Conservation (phyloP, 1,140 invertebrate species). For the Caenorhabditis inopinata region DNA sequence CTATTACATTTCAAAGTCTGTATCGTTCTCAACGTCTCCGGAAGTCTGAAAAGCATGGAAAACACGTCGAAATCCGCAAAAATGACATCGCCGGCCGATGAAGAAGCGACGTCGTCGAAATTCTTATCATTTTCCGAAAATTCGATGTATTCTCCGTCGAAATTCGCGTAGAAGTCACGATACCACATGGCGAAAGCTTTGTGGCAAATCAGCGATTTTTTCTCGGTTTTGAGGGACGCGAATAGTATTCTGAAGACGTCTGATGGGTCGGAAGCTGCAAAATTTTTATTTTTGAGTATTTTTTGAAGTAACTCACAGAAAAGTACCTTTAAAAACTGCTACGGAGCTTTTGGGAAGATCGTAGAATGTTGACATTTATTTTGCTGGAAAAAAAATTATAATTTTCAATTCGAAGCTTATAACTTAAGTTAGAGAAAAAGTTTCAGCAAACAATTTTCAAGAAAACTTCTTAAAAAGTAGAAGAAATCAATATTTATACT, state of each 20-base stretch:
- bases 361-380: conserved; percentile 12
- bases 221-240: neutral
- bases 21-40: neutral
- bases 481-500: too few relatives aligned
- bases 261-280: neutral
- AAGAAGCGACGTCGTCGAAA: neutral
- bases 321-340: neutral
- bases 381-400: too few relatives aligned
- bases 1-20: neutral
- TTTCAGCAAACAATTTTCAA: too few relatives aligned
- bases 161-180: neutral
- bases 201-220: neutral
- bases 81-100: neutral
- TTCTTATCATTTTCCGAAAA: neutral
- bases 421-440: too few relatives aligned
- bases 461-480: too few relatives aligned
- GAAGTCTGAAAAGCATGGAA: neutral
- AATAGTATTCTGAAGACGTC: neutral
- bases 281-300: neutral
- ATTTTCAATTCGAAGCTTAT: too few relatives aligned
- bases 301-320: neutral
- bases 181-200: neutral
- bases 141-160: too few relatives aligned
- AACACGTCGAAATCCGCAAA: conserved; percentile 10
- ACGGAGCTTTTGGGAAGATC: neutral